Percentiles rank a stretch among this genome's conserved stretches.
Conservation (phyloP, 2,113 vertebrate species). For the Mandrillus leucophaeus region DNA sequence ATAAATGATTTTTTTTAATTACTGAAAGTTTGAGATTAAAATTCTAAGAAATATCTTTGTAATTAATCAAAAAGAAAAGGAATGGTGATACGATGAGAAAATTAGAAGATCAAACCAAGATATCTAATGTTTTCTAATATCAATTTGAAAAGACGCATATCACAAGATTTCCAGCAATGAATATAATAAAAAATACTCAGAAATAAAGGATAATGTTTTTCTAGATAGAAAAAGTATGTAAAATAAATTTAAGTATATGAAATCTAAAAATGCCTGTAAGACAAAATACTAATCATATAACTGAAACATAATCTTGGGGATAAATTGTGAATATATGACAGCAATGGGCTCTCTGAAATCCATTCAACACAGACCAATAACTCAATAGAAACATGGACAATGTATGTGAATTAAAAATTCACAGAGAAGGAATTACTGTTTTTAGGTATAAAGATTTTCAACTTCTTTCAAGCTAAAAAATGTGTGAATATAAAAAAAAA, state of each 20-base stretch:
- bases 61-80: background rate
- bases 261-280: background rate
- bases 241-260: background rate
- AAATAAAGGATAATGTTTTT: background rate
- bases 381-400: background rate
- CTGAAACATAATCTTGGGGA: background rate
- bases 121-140: background rate
- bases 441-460: background rate
- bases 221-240: background rate
- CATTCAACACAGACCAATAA: background rate
- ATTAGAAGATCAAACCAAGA: background rate
- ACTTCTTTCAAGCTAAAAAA: background rate
- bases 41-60: background rate
- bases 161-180: background rate
- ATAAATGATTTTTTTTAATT: background rate
- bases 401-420: background rate
- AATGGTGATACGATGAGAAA: background rate
- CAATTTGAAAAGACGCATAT: background rate
- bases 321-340: background rate
- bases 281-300: background rate
- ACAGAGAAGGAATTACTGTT: background rate
- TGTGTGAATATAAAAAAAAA: background rate
- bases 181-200: background rate
- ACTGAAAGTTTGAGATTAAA: background rate
- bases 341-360: background rate